Conservation (phyloP, 2,888 invertebrate genomes). For the Sesamia inferens region DNA sequence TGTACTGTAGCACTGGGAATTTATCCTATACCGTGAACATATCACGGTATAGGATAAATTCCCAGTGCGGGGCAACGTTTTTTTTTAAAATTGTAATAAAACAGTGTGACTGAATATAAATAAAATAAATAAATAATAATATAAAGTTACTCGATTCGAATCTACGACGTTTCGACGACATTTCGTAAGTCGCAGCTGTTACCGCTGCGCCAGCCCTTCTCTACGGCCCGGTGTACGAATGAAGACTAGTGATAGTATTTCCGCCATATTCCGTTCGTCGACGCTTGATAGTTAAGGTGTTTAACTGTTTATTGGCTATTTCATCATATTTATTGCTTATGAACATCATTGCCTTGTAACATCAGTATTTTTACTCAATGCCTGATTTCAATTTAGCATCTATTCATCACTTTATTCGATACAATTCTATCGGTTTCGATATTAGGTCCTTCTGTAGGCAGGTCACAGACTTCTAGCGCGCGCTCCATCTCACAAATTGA, state of each 20-base stretch:
- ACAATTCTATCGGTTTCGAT: conserved; percentile 39
- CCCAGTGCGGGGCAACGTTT: too few relatives aligned
- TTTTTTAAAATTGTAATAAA: too few relatives aligned
- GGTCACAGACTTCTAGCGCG: conserved; percentile 50
- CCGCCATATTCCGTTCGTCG: background rate
- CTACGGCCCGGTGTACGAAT: background rate
- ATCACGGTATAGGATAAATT: too few relatives aligned
- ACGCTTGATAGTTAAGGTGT: background rate
- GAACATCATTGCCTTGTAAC: background rate
- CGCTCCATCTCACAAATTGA: conserved; percentile 56
- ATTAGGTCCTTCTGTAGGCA: conserved; percentile 42
- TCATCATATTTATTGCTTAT: background rate
- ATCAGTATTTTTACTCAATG: conserved; percentile 2
- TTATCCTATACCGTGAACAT: too few relatives aligned
- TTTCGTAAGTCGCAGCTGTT: too few relatives aligned
- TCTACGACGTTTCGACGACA: too few relatives aligned
- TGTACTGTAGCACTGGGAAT: too few relatives aligned
- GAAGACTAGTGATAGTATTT: background rate
- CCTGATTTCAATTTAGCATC: conserved; percentile 33
- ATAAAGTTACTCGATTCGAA: too few relatives aligned
- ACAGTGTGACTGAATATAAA: too few relatives aligned
- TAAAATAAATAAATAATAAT: too few relatives aligned
- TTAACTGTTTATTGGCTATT: background rate
- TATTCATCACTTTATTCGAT: conserved; percentile 26
- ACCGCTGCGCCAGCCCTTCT: too few relatives aligned